phyloP scores from a whole-genome alignment of 2,113 vertebrate genomes.

The Gorsachius goisagi region DNA sequence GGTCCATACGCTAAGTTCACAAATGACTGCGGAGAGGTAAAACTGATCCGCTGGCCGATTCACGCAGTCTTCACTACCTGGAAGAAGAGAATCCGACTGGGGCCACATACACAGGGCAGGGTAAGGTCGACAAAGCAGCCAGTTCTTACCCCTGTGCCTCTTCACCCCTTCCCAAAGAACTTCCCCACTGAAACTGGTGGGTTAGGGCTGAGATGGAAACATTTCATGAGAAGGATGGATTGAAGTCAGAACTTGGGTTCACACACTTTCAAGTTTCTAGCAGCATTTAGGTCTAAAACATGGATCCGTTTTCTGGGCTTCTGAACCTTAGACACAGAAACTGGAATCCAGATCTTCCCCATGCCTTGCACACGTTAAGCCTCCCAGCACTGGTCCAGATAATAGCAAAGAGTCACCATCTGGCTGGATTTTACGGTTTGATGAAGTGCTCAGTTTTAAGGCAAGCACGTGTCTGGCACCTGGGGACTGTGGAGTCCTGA shows the following conservation, averaged over 20 bases:
- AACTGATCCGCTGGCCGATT: not conserved
- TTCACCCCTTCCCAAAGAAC: not conserved
- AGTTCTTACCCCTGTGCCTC: not conserved
- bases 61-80: not conserved
- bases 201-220: not conserved
- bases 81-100: not conserved
- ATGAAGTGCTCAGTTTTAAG: constrained; percentile 67
- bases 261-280: not conserved
- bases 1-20: not conserved
- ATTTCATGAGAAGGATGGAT: not conserved
- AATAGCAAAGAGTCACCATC: constrained; percentile 63
- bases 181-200: not conserved
- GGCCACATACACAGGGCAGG: not conserved
- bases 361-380: constrained; percentile 49
- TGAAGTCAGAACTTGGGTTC: not conserved
- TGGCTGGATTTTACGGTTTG: constrained; percentile 66
- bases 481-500: constrained; percentile 42
- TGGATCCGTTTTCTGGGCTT: not conserved
- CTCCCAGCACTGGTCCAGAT: constrained; percentile 33
- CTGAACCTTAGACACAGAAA: constrained; percentile 11
- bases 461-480: constrained; percentile 64
- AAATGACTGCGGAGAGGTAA: not conserved
- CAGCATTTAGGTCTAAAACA: not conserved
- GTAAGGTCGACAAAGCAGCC: not conserved
- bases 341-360: constrained; percentile 26